These are phyloP conservation scores for Conistra vaccinii DNA, from an alignment of 2,888 invertebrate species.

Conservation along the genomic window DNA sequence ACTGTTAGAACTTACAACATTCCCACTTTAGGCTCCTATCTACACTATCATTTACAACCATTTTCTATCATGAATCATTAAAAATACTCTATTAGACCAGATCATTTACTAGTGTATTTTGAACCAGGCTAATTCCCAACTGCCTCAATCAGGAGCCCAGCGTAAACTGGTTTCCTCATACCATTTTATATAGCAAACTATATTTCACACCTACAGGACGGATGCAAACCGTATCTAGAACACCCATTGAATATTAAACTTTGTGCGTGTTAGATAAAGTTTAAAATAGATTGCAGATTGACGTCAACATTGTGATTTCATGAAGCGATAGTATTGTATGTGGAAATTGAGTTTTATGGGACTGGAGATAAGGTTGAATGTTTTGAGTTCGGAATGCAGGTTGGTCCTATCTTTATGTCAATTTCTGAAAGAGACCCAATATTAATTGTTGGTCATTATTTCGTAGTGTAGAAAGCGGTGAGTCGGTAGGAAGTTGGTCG, in stretches of 20 bases:
- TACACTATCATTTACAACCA: conserved; percentile 60
- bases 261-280: conserved; percentile 42
- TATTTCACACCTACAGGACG: conserved; percentile 66
- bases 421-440: conserved; percentile 68
- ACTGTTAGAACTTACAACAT: conserved; percentile 52
- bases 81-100: conserved; percentile 64
- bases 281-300: conserved; percentile 46
- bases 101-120: conserved; percentile 54
- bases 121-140: conserved; percentile 53
- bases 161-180: conserved; percentile 55
- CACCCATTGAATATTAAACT: conserved; percentile 56
- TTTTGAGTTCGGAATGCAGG: conserved; percentile 31
- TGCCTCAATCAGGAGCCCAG: conserved; percentile 45
- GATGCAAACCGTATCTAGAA: conserved; percentile 56
- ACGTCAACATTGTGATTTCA: conserved; percentile 55
- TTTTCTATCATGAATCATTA: conserved; percentile 66
- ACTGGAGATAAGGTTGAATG: conserved; percentile 46
- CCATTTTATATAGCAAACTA: conserved; percentile 58
- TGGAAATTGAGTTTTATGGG: conserved; percentile 41
- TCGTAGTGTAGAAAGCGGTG: conserved; percentile 83
- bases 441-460: conserved; percentile 87
- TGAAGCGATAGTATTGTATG: conserved; percentile 24
- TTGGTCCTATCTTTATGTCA: conserved; percentile 60
- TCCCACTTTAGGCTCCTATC: conserved; percentile 55
- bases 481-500: conserved; percentile 77